These are phyloP conservation scores for Oscarella lobularis DNA, from an alignment of 37 sponge, comb jelly and placozoan genomes.

Conservation along the genomic window DNA sequence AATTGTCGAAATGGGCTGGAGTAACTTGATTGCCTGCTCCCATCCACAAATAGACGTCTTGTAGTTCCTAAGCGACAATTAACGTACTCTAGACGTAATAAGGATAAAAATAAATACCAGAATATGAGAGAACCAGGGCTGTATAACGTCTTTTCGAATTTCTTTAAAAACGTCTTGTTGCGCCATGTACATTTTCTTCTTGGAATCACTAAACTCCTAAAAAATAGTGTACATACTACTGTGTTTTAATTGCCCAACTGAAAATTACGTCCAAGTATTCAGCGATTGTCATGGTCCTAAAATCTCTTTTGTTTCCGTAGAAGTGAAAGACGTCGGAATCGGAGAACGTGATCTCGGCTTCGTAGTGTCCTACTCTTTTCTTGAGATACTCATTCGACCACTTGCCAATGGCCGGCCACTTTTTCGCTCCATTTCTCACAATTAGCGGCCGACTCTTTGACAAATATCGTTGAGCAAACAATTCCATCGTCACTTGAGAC, in stretches of 20 bases:
- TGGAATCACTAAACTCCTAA: neutral
- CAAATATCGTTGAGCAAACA: too few relatives aligned
- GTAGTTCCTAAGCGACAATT: neutral
- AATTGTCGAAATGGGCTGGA: conserved; percentile 4
- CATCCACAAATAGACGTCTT: conserved; percentile 7
- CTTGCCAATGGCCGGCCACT: neutral
- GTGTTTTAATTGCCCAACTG: neutral
- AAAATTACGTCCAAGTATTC: neutral
- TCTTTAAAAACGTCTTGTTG: neutral
- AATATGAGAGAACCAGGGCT: neutral
- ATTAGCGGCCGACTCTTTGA: too few relatives aligned
- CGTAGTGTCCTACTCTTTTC: neutral
- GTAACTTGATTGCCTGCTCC: conserved; percentile 7
- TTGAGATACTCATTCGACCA: neutral
- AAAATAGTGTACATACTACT: neutral
- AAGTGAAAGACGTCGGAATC: neutral
- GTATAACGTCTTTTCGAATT: neutral
- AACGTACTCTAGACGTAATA: neutral
- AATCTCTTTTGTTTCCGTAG: neutral
- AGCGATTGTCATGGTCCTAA: neutral
- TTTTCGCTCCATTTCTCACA: neutral
- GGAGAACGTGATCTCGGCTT: neutral
- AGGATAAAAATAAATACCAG: neutral
- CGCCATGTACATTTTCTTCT: neutral
- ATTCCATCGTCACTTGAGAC: too few relatives aligned